A percentile compares a stretch with the other conserved stretches of the same genome.
These are phyloP conservation scores for Helostoma temminkii DNA, from an alignment of 2,797 vertebrate genomes.

Conservation along the genomic window DNA sequence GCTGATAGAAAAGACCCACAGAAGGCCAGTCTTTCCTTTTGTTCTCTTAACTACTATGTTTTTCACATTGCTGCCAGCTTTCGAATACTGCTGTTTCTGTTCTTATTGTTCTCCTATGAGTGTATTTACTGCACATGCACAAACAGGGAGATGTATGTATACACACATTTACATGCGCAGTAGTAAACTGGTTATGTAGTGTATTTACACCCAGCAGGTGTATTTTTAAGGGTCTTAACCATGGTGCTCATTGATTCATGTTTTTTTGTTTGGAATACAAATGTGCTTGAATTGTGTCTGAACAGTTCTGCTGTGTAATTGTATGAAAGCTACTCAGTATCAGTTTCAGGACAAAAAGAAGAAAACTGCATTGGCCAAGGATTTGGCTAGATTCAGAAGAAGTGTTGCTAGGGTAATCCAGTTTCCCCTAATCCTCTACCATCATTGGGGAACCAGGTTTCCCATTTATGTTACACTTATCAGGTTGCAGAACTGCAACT, in stretches of 20 bases:
- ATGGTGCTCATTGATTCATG: neutral
- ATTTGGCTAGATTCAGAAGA: neutral
- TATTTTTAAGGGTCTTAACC: too few relatives aligned
- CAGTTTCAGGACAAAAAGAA: neutral
- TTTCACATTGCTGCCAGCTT: conserved; percentile 6
- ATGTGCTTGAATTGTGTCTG: too few relatives aligned
- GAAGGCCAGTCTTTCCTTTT: neutral
- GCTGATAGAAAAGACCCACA: neutral
- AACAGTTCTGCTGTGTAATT: too few relatives aligned
- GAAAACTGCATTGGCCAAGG: neutral
- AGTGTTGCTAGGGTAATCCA: neutral
- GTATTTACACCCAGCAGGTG: neutral
- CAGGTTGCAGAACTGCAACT: neutral
- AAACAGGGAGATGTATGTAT: neutral
- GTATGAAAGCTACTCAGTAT: too few relatives aligned
- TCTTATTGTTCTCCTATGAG: too few relatives aligned
- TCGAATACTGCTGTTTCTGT: neutral
- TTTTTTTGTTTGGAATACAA: too few relatives aligned
- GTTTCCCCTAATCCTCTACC: neutral
- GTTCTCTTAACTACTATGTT: neutral
- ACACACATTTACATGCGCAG: too few relatives aligned
- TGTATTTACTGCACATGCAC: neutral
- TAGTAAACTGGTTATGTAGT: too few relatives aligned
- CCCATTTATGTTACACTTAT: conserved; percentile 2
- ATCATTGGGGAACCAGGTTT: neutral